phyloP scores from a whole-genome alignment of 2,113 vertebrate genomes.

The Ictalurus punctatus region DNA sequence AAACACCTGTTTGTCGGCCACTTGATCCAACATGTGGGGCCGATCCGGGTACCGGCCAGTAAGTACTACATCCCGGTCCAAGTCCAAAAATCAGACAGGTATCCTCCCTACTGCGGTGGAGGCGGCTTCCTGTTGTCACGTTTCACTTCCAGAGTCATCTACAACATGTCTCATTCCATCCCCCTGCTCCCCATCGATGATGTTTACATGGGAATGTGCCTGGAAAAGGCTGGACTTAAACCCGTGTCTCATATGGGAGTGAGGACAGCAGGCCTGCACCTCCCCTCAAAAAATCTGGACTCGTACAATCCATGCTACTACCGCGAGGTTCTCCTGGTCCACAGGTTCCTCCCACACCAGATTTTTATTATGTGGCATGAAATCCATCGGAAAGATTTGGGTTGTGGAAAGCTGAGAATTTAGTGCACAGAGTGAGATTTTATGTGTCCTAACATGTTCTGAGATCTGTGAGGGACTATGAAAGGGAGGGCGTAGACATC shows the following conservation, averaged over 20 bases:
- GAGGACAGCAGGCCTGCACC: slow-evolving; percentile 57
- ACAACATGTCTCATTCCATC: slow-evolving; percentile 64
- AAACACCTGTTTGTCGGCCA: slow-evolving; percentile 78
- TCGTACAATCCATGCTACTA: slow-evolving; percentile 73
- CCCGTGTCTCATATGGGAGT: slow-evolving; percentile 66
- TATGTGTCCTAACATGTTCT: too few relatives aligned
- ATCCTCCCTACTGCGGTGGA: slow-evolving; percentile 78
- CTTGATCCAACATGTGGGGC: slow-evolving; percentile 70
- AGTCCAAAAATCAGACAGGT: slow-evolving; percentile 65
- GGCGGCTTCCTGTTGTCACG: slow-evolving; percentile 78
- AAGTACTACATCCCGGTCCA: slow-evolving; percentile 82
- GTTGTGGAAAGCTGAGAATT: slow-evolving; percentile 46
- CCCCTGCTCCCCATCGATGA: slow-evolving; percentile 62
- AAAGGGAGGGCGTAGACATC: too few relatives aligned
- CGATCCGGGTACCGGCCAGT: slow-evolving; percentile 71
- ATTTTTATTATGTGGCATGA: slow-evolving; percentile 76
- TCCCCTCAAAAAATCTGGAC: slow-evolving; percentile 53
- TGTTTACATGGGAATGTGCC: slow-evolving; percentile 77
- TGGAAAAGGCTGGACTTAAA: slow-evolving; percentile 65
- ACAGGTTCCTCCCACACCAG: slow-evolving; percentile 72
- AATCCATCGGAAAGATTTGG: slow-evolving; percentile 60
- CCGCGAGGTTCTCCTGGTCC: slow-evolving; percentile 77
- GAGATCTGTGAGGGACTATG: too few relatives aligned
- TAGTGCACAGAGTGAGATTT: background rate
- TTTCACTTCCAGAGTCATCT: slow-evolving; percentile 68